Evolutionary conservation across 2,888 invertebrate species (phyloP).

Genomic region (Aplocera efformata): DNA sequence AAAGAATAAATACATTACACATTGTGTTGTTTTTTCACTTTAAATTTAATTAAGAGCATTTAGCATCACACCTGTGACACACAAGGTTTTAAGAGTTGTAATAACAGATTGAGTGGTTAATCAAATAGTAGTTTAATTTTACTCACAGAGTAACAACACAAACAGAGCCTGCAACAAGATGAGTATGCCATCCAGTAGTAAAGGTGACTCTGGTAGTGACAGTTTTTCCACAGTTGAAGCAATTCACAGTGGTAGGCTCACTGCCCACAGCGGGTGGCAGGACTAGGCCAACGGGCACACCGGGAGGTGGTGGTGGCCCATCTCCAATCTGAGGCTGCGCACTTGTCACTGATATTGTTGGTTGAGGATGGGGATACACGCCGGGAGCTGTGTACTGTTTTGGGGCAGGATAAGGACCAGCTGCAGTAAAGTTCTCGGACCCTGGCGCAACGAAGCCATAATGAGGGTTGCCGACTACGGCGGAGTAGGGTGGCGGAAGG

Average conservation of each 20-base stretch:
- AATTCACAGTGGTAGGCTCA: conserved; percentile 68
- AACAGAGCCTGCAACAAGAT: conserved; percentile 69
- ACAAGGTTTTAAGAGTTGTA: too few relatives aligned
- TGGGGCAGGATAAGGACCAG: conserved; percentile 42
- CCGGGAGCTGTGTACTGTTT: conserved; percentile 65
- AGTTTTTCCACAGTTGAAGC: conserved; percentile 69
- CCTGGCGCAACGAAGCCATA: conserved; percentile 57
- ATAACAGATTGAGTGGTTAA: too few relatives aligned
- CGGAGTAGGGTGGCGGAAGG: conserved; percentile 71
- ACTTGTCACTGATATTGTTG: conserved; percentile 48
- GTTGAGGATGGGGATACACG: conserved; percentile 58
- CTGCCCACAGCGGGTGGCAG: conserved; percentile 65
- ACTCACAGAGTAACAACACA: conserved; percentile 74
- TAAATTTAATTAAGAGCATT: too few relatives aligned
- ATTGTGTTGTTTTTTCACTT: too few relatives aligned
- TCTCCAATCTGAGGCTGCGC: conserved; percentile 50
- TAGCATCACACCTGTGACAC: too few relatives aligned
- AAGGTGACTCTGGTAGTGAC: conserved; percentile 73
- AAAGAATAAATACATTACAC: neutral
- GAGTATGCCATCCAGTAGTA: conserved; percentile 74
- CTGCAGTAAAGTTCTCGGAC: conserved; percentile 26
- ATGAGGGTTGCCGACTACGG: conserved; percentile 66
- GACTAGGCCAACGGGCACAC: conserved; percentile 58
- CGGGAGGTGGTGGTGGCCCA: conserved; percentile 44
- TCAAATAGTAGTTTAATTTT: neutral